phyloP scores from a whole-genome alignment of 2,797 vertebrate genomes.

The Squalus acanthias region DNA sequence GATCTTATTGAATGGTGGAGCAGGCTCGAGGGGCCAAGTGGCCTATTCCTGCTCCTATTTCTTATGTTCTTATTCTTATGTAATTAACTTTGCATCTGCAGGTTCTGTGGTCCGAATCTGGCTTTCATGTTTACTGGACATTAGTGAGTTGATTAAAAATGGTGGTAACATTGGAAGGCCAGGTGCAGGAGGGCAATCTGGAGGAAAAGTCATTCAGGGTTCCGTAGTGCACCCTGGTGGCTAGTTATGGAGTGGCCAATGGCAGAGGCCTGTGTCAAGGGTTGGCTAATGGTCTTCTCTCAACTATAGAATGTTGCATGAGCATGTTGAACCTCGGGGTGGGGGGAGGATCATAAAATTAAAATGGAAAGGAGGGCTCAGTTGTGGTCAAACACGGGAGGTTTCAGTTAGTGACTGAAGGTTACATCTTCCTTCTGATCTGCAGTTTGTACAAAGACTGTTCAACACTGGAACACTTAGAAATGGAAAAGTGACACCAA shows the following conservation, averaged over 20 bases:
- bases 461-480: background rate
- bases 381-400: too few relatives aligned
- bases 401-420: background rate
- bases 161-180: too few relatives aligned
- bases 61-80: too few relatives aligned
- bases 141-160: background rate
- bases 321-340: background rate
- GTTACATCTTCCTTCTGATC: background rate
- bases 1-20: too few relatives aligned
- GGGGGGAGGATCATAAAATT: background rate
- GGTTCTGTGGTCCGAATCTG: background rate
- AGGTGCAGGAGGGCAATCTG: too few relatives aligned
- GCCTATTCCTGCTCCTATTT: too few relatives aligned
- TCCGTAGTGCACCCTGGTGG: background rate
- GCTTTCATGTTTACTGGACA: background rate
- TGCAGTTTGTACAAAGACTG: background rate
- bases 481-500: background rate
- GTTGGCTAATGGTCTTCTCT: background rate
- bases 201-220: background rate
- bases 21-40: too few relatives aligned
- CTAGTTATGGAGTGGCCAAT: background rate
- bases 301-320: background rate
- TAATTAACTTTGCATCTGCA: background rate
- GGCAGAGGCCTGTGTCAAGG: too few relatives aligned
- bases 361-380: background rate